Evolutionary conservation across 2,888 invertebrate species (phyloP), one percentile per base, ranked within the genome.

Genomic region (Pteria penguin): DNA sequence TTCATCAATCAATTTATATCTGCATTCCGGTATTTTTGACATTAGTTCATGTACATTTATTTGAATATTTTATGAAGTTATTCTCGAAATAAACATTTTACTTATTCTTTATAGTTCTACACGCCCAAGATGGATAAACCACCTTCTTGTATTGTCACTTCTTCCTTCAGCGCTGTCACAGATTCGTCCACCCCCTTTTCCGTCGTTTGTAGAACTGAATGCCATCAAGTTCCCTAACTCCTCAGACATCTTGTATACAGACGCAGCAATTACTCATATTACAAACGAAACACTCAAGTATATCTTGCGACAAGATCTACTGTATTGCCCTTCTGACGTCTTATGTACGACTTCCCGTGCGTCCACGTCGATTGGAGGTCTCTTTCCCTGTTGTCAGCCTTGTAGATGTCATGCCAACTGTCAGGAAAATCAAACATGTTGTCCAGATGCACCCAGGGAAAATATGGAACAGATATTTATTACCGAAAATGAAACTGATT

Each of bases 251-350:
- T 14, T 45, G 18, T 45, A 8, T 8, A 45, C 45, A 18, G 45
- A 45, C 8, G 18, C 45, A 14, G 45, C 45, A 14, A 14, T 45
- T 8, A 45, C 45, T 14, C 18, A 8, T 8, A 18, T 14, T 22
- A 65, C 33, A 22, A 24, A 32, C 31, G 31, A 8, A 18, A 33
- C 4, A 24, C 54, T 32, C 22, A 33, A 54, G 24, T 36, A 31
- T 1, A 62, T 62, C 22, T 14, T 62, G 18, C 61, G 45, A 60
- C 4, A 24, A 2, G 61, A 71, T 14, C 24, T 54, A 52, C 31
- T 71, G 54, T 71, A 62, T 27, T 71, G 71, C 45, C 71, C 71
- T 8, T n/a, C 32, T 14, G 33, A 32, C 14, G 26, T 2, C 45
- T 33, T 33, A 8, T 45, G 62, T 14, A 26, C 31, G 52, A 0